phyloP scores from a whole-genome alignment of 2,797 vertebrate species.

The Bovichtus variegatus region DNA sequence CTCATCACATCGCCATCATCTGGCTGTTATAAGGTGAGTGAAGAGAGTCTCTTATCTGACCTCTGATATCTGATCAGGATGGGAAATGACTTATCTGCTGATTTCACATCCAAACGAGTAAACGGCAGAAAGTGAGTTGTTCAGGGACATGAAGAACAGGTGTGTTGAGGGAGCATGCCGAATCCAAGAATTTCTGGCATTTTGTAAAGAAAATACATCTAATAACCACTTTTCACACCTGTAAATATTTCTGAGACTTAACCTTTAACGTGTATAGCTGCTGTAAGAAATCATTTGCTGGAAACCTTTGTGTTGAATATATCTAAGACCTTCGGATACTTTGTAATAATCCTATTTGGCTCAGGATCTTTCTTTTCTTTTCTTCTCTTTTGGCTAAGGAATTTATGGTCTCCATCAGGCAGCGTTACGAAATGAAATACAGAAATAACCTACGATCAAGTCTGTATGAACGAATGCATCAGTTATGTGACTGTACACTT shows the following conservation, averaged over 20 bases:
- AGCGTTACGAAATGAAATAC: background rate
- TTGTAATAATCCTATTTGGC: background rate
- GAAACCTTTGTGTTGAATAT: background rate
- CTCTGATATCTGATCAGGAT: slow-evolving; percentile 6
- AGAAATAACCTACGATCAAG: background rate
- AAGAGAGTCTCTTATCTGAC: slow-evolving; percentile 33
- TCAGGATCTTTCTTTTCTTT: no score
- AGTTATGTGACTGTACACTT: background rate
- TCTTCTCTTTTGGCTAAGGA: no score
- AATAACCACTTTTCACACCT: background rate
- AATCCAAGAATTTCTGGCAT: background rate
- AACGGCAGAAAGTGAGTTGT: background rate
- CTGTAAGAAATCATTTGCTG: background rate
- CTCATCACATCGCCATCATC: slow-evolving; percentile 46
- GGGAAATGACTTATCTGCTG: slow-evolving; percentile 23
- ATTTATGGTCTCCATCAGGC: background rate
- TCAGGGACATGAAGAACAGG: background rate
- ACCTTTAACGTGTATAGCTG: background rate
- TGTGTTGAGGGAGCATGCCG: background rate
- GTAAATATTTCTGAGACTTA: background rate
- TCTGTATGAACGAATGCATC: background rate
- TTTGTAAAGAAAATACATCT: background rate
- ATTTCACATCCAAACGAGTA: background rate
- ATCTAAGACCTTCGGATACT: background rate
- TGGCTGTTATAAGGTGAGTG: slow-evolving; percentile 4